Conservation (phyloP, 2,113 vertebrate species). For the Natator depressus region DNA sequence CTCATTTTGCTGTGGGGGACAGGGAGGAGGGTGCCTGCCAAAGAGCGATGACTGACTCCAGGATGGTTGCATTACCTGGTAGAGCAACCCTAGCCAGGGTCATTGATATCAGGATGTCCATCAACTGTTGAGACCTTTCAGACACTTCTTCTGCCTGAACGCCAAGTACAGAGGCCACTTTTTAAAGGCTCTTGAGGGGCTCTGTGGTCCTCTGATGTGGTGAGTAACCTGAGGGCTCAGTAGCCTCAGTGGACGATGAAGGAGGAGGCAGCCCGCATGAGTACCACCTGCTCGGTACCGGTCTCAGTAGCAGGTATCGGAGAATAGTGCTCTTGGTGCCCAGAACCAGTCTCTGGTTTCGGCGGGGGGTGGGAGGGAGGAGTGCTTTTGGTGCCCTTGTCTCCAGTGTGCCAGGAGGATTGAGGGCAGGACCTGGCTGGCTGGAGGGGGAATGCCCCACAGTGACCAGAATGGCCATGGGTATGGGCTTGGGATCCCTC, state of each 20-base stretch:
- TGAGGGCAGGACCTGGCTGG: too few relatives aligned
- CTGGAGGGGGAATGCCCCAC: too few relatives aligned
- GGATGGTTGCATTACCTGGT: too few relatives aligned
- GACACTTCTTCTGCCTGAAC: background rate
- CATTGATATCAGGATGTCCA: background rate
- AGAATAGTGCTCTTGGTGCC: background rate
- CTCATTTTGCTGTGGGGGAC: too few relatives aligned
- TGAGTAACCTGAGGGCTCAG: background rate
- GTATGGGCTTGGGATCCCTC: too few relatives aligned
- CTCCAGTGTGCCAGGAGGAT: background rate
- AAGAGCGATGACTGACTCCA: too few relatives aligned
- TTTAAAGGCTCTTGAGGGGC: background rate
- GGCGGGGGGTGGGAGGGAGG: too few relatives aligned
- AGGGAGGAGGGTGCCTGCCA: too few relatives aligned
- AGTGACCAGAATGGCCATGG: too few relatives aligned
- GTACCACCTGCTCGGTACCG: too few relatives aligned
- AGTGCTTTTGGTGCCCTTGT: background rate
- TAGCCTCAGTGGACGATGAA: background rate
- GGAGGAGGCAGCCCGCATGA: background rate
- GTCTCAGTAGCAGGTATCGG: too few relatives aligned
- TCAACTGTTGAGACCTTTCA: background rate
- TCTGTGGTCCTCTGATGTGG: background rate
- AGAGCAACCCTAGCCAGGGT: background rate
- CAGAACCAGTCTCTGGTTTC: background rate
- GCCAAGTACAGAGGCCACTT: background rate